phyloP scores from a whole-genome alignment of 2,113 vertebrate species.

The Bettongia penicillata region DNA sequence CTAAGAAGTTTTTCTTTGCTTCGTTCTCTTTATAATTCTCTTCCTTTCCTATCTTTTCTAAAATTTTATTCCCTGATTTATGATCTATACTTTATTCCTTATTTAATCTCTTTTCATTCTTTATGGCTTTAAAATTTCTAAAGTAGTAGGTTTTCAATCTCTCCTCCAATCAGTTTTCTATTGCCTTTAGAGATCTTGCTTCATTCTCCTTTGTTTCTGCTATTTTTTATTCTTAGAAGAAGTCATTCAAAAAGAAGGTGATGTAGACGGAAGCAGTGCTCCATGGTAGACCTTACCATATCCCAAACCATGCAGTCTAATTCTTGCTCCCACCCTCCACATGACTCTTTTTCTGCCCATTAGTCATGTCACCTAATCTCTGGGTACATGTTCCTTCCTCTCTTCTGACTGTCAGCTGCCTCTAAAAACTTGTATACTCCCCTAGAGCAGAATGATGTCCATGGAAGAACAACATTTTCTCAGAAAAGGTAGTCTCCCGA shows the following conservation, averaged over 20 bases:
- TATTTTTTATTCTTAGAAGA: background rate
- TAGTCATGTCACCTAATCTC: background rate
- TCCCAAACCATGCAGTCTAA: background rate
- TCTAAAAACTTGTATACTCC: background rate
- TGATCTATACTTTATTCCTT: too few relatives aligned
- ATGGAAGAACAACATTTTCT: background rate
- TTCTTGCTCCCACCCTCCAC: background rate
- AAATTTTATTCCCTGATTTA: too few relatives aligned
- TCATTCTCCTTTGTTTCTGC: background rate
- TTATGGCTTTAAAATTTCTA: background rate
- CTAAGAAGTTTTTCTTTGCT: too few relatives aligned
- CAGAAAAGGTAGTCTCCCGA: background rate
- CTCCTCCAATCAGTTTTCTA: background rate
- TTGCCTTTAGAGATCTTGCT: background rate
- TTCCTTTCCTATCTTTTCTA: too few relatives aligned
- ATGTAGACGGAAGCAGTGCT: background rate
- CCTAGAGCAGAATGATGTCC: background rate
- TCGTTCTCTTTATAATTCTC: too few relatives aligned
- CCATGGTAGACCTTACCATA: background rate
- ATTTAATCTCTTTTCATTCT: background rate
- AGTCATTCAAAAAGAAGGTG: background rate
- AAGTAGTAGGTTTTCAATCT: background rate
- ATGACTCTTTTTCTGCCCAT: background rate
- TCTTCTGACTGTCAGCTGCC: background rate
- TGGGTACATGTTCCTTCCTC: background rate